Evolutionary conservation across 2,888 invertebrate genomes (phyloP).

Genomic region (Tipula vernalis): DNA sequence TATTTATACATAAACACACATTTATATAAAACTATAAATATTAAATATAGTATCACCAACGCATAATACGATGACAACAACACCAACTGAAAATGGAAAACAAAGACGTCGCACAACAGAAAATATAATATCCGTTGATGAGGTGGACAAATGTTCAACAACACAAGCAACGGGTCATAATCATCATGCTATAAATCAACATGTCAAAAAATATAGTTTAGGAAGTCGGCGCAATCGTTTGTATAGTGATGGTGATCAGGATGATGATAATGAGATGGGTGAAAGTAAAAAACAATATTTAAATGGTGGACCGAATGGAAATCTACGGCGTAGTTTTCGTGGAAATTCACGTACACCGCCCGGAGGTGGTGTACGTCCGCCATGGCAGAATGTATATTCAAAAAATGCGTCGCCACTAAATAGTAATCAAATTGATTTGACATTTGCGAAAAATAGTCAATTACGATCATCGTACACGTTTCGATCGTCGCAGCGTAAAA

Average conservation of each 20-base stretch:
- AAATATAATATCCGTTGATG: constrained; percentile 11
- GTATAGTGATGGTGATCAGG: constrained; percentile 23
- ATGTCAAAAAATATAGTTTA: not conserved
- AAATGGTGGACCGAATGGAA: not conserved
- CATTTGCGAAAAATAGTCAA: not conserved
- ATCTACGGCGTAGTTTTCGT: not conserved
- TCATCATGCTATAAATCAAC: not conserved
- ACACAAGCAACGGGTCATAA: not conserved
- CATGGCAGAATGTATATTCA: constrained; percentile 22
- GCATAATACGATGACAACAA: not conserved
- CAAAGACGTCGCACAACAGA: constrained; percentile 16
- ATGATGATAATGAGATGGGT: not conserved
- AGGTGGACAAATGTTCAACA: not conserved
- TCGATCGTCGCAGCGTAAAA: constrained; percentile 26
- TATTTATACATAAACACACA: not conserved
- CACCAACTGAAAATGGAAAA: constrained; percentile 1
- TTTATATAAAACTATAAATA: not conserved
- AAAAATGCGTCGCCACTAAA: constrained; percentile 11
- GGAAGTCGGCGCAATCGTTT: constrained; percentile 19
- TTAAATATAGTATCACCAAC: not conserved
- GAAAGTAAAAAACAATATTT: not conserved
- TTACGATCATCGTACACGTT: not conserved
- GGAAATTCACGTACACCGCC: not conserved
- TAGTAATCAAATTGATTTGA: not conserved
- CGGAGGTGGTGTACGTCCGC: constrained; percentile 17